Conservation (phyloP, 2,797 vertebrate genomes). For the Dendrocincla fuliginosa region DNA sequence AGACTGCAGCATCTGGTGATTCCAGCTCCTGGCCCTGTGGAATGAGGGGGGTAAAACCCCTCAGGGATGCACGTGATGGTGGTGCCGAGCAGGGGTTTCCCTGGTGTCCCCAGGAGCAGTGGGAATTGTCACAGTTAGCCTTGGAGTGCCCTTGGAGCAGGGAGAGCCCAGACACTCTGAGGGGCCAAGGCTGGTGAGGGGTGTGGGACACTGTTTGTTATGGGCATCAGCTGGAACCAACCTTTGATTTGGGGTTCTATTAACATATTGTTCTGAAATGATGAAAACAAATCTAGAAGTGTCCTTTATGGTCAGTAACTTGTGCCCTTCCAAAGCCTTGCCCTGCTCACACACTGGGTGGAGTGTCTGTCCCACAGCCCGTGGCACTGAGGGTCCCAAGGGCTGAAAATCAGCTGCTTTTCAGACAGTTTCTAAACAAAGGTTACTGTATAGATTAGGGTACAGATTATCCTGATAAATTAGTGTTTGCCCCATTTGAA, state of each 20-base stretch:
- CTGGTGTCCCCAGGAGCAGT: not conserved
- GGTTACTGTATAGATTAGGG: not conserved
- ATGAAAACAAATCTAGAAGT: not conserved
- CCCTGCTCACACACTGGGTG: not conserved
- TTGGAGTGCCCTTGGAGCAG: not conserved
- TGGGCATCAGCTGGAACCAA: not conserved
- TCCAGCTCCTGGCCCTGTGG: not conserved
- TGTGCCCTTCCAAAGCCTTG: not conserved
- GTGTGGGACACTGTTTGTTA: not conserved
- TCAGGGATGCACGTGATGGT: not conserved
- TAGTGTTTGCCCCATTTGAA: not conserved
- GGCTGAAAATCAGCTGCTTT: not conserved
- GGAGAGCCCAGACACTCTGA: not conserved
- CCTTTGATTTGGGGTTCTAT: not conserved
- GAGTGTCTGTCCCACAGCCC: not conserved
- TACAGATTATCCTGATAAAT: rapidly evolving
- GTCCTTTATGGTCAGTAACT: not conserved
- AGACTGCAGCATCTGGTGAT: not conserved
- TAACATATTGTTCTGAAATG: not conserved
- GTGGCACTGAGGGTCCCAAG: not conserved
- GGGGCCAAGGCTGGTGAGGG: not conserved
- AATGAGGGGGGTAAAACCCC: not conserved
- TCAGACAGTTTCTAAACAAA: not conserved
- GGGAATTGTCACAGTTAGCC: not conserved
- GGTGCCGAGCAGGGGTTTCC: not conserved